These are phyloP conservation scores for Myiopsitta monachus DNA, from an alignment of 2,113 vertebrate species.

Conservation along the genomic window DNA sequence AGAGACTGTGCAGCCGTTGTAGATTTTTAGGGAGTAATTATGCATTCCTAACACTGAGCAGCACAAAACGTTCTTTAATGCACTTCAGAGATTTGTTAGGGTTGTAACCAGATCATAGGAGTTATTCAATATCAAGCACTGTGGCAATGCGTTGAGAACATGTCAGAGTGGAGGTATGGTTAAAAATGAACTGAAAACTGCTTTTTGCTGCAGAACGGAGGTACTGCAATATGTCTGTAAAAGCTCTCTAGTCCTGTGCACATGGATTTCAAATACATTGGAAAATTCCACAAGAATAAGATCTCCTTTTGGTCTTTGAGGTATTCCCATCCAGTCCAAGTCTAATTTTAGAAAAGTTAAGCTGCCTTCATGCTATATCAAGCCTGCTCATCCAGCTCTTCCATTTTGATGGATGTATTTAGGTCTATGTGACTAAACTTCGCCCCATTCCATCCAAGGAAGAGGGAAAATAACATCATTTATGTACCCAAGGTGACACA, in stretches of 20 bases:
- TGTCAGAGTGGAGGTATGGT: background rate
- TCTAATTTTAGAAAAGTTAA: slow-evolving; percentile 3
- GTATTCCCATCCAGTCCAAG: background rate
- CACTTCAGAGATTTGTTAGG: background rate
- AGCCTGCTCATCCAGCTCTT: background rate
- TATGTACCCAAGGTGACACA: background rate
- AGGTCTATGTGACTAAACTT: slow-evolving; percentile 27
- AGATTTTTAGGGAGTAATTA: background rate
- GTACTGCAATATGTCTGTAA: background rate
- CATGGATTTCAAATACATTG: background rate
- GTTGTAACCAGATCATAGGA: background rate
- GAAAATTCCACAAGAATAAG: background rate
- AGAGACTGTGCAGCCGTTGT: background rate
- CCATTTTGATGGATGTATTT: slow-evolving; percentile 55
- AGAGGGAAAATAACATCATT: slow-evolving; percentile 30
- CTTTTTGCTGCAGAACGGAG: background rate
- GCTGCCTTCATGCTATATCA: background rate
- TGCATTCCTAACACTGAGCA: background rate
- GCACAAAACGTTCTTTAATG: background rate
- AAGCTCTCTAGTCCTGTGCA: background rate
- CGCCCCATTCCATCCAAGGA: slow-evolving; percentile 9
- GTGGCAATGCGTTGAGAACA: background rate
- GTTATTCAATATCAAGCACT: background rate
- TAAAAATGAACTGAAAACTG: background rate
- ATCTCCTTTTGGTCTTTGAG: background rate